These are phyloP conservation scores for Pelobates fuscus DNA, from an alignment of 2,113 vertebrate species.

Conservation along the genomic window DNA sequence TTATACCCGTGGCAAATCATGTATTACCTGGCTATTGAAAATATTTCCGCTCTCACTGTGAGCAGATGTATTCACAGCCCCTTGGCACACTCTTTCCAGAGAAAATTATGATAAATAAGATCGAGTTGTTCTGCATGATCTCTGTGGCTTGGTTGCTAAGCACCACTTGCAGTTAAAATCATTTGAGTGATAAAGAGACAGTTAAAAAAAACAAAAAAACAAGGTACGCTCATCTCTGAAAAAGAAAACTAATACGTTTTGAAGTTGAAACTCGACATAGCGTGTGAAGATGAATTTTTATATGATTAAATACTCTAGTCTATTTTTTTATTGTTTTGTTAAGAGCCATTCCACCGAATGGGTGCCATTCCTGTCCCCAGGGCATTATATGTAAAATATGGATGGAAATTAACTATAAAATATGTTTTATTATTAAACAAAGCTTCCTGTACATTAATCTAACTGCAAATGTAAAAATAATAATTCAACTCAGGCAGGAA, in stretches of 20 bases:
- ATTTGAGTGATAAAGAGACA: slow-evolving; percentile 57
- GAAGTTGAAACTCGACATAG: slow-evolving; percentile 1
- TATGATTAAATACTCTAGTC: background rate
- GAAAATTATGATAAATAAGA: slow-evolving; percentile 32
- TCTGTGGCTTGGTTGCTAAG: slow-evolving; percentile 56
- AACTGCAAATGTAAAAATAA: too few relatives aligned
- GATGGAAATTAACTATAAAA: background rate
- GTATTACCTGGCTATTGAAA: background rate
- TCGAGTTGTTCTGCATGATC: slow-evolving; percentile 25
- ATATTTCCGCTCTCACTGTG: background rate
- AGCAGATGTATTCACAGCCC: slow-evolving; percentile 19
- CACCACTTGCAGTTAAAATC: slow-evolving; percentile 60
- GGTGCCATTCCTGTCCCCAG: too few relatives aligned
- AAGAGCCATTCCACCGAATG: too few relatives aligned
- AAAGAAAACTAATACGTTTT: slow-evolving; percentile 5
- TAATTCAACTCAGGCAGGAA: background rate
- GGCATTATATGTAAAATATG: background rate
- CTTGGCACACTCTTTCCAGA: background rate
- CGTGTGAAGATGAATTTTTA: slow-evolving; percentile 6
- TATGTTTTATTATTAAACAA: background rate
- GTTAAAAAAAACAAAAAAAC: slow-evolving; percentile 61
- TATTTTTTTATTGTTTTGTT: slow-evolving; percentile 4
- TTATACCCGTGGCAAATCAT: background rate
- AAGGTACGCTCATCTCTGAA: background rate
- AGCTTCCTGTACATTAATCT: too few relatives aligned